Base-by-base conservation (phyloP, 2,113 vertebrate genomes). In the Aythya baeri region DNA sequence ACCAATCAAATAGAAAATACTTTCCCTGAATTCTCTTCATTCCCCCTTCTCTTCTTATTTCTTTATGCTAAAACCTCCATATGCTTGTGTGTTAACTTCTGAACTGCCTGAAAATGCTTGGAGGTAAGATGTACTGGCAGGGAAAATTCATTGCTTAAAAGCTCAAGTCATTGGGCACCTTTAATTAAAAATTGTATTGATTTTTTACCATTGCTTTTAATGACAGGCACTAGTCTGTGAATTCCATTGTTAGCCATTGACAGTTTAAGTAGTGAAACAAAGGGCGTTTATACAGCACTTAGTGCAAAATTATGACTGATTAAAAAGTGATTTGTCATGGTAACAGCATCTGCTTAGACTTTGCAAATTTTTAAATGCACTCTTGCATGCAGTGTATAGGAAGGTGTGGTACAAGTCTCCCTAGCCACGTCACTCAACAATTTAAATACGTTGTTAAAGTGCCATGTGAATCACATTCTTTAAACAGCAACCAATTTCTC, bases 111-210 rank as follows among this genome's bases (percentile, higher is more conserved):
- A 95, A 95, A 79, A 72, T 77, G 66, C 95, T 96, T 89, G 92
- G 97, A 98, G 93, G 95, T 91, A 94, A 96, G 92, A 88, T 93
- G 83, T 90, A 91, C 92, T 74, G 95, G 97, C 96, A 97, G 95
- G 94, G 94, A 98, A 96, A 97, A 97, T 91, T 94, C 61, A 93
- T 97, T 95, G 94, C 97, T 96, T 97, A 94, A 79, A 93, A 97
- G 96, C 97, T 89, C 65, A 77, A 32, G 41, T 66, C 97, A 93
- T 74, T 92, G 94, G 85, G 91, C 89, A 97, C 88, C 95, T 97
- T 98, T 98, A 98, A 98, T 98, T 98, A 98, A 98, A 98, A 98
- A 96, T 93, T 34, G 58, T 98, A 98, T 98, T 98, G 98, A 98
- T 98, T 98, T 98, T 97, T 95, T 83, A 86, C 79, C 85, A 67